Conservation (phyloP, 64 coral and sea anemone species). For the Trachythela sp. region DNA sequence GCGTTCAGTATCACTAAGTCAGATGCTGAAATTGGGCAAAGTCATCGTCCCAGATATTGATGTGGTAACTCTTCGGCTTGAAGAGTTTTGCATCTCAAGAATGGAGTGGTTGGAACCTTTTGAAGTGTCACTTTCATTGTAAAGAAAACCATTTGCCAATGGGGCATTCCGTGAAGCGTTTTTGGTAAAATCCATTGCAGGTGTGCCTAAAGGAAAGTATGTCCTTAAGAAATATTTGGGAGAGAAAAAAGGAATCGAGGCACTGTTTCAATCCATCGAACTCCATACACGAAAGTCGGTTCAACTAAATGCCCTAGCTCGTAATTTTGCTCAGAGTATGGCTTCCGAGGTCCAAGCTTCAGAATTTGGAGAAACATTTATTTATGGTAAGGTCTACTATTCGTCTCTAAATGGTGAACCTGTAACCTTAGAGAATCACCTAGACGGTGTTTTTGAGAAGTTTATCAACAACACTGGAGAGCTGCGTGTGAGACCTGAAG, state of each 20-base stretch:
- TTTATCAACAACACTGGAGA: conserved; percentile 30
- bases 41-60: conserved; percentile 18
- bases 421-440: conserved; percentile 4
- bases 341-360: conserved; percentile 1
- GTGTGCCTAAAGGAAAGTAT: conserved; percentile 36
- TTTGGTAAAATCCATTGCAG: conserved; percentile 26
- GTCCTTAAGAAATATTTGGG: conserved; percentile 28
- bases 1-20: neutral
- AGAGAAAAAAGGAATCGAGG: conserved; percentile 32
- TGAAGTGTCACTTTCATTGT: conserved; percentile 24
- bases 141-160: conserved; percentile 5
- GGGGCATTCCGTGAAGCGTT: conserved; percentile 37
- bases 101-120: neutral
- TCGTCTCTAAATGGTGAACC: conserved; percentile 33
- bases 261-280: conserved; percentile 25
- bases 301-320: conserved; percentile 13
- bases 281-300: conserved; percentile 35
- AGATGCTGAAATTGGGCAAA: neutral
- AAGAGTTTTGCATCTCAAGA: conserved; percentile 25
- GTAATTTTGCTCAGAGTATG: conserved; percentile 37
- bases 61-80: neutral
- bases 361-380: conserved; percentile 22
- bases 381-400: conserved; percentile 46
- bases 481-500: too few species aligned
- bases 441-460: conserved; percentile 49